Evolutionary conservation across 2,797 vertebrate species (phyloP).

Genomic region (Artibeus jamaicensis): DNA sequence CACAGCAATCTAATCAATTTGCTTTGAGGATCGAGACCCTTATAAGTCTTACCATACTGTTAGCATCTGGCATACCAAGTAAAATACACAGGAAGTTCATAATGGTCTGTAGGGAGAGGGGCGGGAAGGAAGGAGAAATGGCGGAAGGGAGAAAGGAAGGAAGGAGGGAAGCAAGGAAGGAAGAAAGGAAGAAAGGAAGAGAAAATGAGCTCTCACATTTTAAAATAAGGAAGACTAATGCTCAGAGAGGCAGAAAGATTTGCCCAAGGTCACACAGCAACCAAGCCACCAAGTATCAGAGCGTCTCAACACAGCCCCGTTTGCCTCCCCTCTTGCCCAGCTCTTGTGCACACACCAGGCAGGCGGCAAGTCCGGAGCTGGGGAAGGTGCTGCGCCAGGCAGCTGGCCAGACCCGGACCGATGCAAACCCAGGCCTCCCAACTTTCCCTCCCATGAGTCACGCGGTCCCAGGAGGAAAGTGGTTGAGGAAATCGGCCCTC

Average conservation of each 20-base stretch:
- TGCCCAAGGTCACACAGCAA: neutral
- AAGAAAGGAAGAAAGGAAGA: fast-evolving
- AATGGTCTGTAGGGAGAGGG: neutral
- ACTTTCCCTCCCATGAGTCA: neutral
- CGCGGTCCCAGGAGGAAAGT: neutral
- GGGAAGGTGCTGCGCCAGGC: neutral
- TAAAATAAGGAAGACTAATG: neutral
- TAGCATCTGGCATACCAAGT: neutral
- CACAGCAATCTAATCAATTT: neutral
- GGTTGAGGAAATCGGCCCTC: neutral
- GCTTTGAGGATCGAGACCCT: neutral
- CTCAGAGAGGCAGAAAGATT: neutral
- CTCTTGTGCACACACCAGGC: neutral
- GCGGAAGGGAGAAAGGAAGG: neutral
- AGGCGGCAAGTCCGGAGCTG: fast-evolving
- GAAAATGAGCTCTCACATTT: neutral
- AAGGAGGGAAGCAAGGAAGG: neutral
- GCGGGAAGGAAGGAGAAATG: neutral
- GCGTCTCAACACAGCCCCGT: neutral
- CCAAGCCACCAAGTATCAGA: neutral
- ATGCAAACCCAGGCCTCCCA: fast-evolving
- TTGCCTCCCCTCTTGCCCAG: fast-evolving
- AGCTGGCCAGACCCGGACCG: neutral
- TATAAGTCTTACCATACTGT: fast-evolving
- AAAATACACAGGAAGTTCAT: neutral